Conservation (phyloP, 2,113 vertebrate species). For the Platysteira castanea region DNA sequence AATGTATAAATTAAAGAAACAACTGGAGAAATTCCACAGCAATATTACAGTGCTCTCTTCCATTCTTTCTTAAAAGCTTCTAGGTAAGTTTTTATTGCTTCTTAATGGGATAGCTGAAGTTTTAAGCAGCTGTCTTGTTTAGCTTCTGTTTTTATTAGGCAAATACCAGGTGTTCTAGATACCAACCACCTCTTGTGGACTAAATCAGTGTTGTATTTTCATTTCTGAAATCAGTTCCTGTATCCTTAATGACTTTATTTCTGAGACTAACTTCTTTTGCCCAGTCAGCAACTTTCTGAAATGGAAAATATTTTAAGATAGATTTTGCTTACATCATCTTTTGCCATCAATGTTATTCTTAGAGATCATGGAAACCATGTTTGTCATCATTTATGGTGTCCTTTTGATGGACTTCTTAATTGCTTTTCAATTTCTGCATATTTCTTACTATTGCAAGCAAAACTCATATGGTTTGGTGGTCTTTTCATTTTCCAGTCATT, state of each 20-base stretch:
- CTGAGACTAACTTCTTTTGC: neutral
- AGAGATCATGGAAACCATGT: neutral
- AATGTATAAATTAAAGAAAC: neutral
- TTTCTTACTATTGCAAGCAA: neutral
- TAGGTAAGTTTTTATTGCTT: neutral
- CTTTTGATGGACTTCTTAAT: neutral
- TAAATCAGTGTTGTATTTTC: neutral
- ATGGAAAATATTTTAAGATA: neutral
- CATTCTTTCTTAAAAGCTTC: neutral
- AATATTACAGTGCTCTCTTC: neutral
- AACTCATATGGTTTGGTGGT: neutral
- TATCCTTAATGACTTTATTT: neutral
- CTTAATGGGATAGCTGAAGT: neutral
- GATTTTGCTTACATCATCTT: neutral
- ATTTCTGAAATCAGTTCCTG: neutral
- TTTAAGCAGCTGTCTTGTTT: neutral
- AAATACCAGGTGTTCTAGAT: neutral
- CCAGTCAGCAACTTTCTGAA: neutral
- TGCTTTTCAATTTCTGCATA: neutral
- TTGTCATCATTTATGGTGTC: neutral
- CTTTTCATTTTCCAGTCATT: neutral
- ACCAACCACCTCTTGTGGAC: neutral
- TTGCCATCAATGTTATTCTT: neutral
- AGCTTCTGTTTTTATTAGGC: neutral
- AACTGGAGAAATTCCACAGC: neutral